A percentile compares a stretch with the other conserved stretches of the same genome.
Evolutionary conservation across 2,888 invertebrate species (phyloP).

Genomic region (Laspeyria flexula): DNA sequence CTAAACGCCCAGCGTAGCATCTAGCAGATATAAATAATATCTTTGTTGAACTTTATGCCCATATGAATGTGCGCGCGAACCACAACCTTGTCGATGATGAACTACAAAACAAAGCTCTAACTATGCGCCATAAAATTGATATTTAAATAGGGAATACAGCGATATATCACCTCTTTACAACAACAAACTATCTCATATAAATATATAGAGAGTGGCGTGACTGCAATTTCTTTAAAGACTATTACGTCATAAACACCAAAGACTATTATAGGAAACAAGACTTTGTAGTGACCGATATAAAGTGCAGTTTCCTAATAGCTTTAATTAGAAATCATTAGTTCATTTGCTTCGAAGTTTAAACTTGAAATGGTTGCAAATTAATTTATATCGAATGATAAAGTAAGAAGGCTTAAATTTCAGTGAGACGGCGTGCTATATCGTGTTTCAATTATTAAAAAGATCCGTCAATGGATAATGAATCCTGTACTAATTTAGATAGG

Average conservation of each 20-base stretch:
- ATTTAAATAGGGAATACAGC: constrained; percentile 42
- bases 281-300: constrained; percentile 56
- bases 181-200: constrained; percentile 58
- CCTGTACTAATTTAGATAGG: constrained; percentile 59
- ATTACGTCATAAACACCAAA: constrained; percentile 61
- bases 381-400: constrained; percentile 57
- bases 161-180: constrained; percentile 52
- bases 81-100: constrained; percentile 26
- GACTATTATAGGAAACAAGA: constrained; percentile 56
- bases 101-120: constrained; percentile 50
- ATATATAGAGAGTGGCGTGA: constrained; percentile 76
- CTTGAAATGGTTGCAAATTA: constrained; percentile 50
- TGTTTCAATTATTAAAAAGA: constrained; percentile 71
- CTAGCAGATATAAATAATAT: constrained; percentile 77
- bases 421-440: constrained; percentile 60
- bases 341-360: constrained; percentile 59
- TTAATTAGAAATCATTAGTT: constrained; percentile 69
- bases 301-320: constrained; percentile 60
- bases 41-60: constrained; percentile 63
- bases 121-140: constrained; percentile 47
- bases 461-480: constrained; percentile 64
- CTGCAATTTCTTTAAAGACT: constrained; percentile 65
- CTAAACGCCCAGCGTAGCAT: constrained; percentile 70
- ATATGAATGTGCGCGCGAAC: constrained; percentile 42
- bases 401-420: constrained; percentile 64